Conservation (phyloP, 30 jellyfish, hydroid and myxozoan species). For the Sanderia malayensis region DNA sequence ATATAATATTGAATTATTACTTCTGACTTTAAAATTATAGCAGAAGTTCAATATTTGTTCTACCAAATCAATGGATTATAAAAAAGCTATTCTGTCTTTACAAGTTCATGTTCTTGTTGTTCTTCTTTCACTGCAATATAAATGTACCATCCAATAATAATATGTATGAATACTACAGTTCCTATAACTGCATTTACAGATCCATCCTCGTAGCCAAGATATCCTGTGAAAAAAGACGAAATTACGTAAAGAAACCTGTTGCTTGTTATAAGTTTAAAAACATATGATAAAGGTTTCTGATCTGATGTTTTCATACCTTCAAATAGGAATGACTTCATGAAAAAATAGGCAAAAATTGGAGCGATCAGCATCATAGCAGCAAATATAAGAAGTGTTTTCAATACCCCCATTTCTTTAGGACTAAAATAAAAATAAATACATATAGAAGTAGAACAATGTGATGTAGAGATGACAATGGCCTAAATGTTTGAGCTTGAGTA, state of each 20-base stretch:
- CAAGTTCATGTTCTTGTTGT: slow-evolving; percentile 9
- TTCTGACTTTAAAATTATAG: too few relatives aligned
- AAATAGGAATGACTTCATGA: slow-evolving; percentile 63
- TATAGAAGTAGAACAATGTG: too few relatives aligned
- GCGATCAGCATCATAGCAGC: slow-evolving; percentile 71
- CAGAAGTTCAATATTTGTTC: too few relatives aligned
- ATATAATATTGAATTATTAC: too few relatives aligned
- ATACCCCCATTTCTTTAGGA: slow-evolving; percentile 69
- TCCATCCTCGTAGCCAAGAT: slow-evolving; percentile 87
- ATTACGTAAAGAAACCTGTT: too few relatives aligned
- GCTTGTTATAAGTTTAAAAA: too few relatives aligned
- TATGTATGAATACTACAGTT: slow-evolving; percentile 76
- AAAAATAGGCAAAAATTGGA: slow-evolving; percentile 73
- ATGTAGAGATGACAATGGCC: too few relatives aligned
- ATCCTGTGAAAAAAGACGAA: slow-evolving; percentile 30
- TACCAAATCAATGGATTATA: too few relatives aligned
- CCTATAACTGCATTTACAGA: slow-evolving; percentile 82
- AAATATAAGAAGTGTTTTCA: slow-evolving; percentile 57
- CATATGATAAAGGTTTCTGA: too few relatives aligned
- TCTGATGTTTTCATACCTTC: too few relatives aligned
- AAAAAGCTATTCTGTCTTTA: slow-evolving; percentile 72
- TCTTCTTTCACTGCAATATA: slow-evolving; percentile 88
- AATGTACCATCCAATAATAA: slow-evolving; percentile 86
- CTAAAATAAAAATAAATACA: slow-evolving; percentile 37
- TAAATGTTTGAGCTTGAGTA: too few relatives aligned